Evolutionary conservation across 2,888 invertebrate genomes (phyloP).

Genomic region (Gastrophysa polygoni): DNA sequence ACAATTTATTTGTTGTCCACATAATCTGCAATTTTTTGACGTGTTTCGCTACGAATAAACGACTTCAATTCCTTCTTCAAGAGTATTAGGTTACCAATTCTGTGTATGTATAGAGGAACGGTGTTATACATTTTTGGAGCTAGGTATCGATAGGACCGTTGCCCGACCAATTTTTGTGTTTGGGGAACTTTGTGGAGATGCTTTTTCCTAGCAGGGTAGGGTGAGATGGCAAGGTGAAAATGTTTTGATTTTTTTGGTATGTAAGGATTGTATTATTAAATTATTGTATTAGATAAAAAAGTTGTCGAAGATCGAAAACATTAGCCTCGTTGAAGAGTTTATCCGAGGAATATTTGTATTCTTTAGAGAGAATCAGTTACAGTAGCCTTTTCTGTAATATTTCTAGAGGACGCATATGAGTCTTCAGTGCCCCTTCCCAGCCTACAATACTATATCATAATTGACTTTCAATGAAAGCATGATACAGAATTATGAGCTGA

Average conservation of each 20-base stretch:
- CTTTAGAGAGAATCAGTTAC: neutral
- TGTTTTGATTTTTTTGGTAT: no score
- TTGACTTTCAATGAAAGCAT: conserved; percentile 3
- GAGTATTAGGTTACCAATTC: neutral
- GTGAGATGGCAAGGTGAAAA: no score
- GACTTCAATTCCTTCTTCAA: no score
- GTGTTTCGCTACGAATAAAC: no score
- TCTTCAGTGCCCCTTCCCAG: no score
- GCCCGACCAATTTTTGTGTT: conserved; percentile 1
- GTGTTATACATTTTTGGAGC: no score
- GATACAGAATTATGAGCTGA: no score
- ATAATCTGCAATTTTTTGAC: neutral
- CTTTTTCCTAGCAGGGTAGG: no score
- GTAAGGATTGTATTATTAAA: neutral
- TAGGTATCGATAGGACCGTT: no score
- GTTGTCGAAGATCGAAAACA: neutral
- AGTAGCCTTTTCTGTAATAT: neutral
- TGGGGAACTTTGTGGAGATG: neutral
- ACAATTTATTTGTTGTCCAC: conserved; percentile 1
- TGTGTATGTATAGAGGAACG: neutral
- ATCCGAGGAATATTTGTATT: neutral
- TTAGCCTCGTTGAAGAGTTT: neutral
- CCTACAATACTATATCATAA: no score
- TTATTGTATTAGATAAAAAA: no score
- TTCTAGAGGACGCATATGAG: conserved; percentile 1